A percentile compares a stretch with the other conserved stretches of the same genome.
Conservation (phyloP, 2,888 invertebrate genomes). For the Panorpa germanica region DNA sequence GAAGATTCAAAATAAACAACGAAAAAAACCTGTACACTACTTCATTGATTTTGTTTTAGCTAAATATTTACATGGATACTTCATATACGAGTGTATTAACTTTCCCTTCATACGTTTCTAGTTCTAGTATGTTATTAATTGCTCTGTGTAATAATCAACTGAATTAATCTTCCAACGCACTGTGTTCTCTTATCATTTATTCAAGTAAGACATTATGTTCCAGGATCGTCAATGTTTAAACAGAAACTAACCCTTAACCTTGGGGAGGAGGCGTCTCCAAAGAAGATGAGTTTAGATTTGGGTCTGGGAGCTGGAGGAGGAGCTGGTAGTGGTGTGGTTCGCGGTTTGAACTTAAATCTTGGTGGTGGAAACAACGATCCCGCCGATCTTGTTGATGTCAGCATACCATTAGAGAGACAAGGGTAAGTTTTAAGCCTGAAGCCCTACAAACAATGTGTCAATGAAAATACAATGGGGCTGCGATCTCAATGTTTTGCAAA, state of each 20-base stretch:
- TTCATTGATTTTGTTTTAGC: too few species aligned
- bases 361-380: conserved; percentile 34
- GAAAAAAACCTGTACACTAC: too few species aligned
- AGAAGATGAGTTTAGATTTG: conserved; percentile 22
- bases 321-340: conserved; percentile 24
- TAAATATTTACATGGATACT: too few species aligned
- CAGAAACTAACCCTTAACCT: conserved; percentile 61
- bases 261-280: conserved; percentile 27
- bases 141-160: too few species aligned
- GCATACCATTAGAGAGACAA: conserved; percentile 70
- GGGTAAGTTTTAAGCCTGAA: conserved; percentile 36
- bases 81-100: too few species aligned
- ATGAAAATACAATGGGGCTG: conserved; percentile 7
- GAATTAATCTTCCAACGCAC: too few species aligned
- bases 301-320: conserved; percentile 18
- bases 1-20: too few species aligned
- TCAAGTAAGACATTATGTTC: too few species aligned
- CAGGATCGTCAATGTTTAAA: conserved; percentile 35
- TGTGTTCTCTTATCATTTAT: too few species aligned
- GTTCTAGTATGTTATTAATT: too few species aligned
- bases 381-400: conserved; percentile 59
- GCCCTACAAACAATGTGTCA: conserved; percentile 5
- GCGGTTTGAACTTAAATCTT: conserved; percentile 52
- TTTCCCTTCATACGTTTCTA: too few species aligned
- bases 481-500: too few species aligned